Conservation (phyloP, 2,113 vertebrate genomes). For the Eretmochelys imbricata region DNA sequence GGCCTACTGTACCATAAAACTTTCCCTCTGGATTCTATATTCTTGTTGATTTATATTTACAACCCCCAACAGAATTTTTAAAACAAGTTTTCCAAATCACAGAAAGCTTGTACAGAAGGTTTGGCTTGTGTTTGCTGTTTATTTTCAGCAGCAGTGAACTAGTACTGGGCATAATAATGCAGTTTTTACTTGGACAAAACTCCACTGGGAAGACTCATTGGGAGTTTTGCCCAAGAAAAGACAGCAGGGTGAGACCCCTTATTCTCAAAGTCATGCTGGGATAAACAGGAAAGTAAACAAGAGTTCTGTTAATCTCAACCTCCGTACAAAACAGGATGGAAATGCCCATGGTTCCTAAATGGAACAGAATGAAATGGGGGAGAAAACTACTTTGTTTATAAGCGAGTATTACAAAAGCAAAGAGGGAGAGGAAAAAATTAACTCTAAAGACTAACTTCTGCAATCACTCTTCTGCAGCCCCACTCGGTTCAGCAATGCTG, state of each 20-base stretch:
- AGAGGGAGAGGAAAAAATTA: not conserved
- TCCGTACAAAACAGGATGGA: not conserved
- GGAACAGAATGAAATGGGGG: not conserved
- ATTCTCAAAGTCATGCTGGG: not conserved
- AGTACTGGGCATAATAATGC: not conserved
- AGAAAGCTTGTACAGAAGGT: not conserved
- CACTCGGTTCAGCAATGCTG: not conserved
- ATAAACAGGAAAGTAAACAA: not conserved
- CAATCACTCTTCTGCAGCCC: not conserved
- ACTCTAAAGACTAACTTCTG: not conserved
- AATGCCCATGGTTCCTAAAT: not conserved
- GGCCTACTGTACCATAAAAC: not conserved
- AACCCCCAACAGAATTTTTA: not conserved
- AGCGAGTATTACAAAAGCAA: not conserved
- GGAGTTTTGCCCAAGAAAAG: not conserved
- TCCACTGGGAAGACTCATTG: not conserved
- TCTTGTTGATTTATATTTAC: not conserved
- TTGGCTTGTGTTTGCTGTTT: not conserved
- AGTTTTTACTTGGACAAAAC: not conserved
- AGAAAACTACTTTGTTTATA: not conserved
- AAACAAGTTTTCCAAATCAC: not conserved
- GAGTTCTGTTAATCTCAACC: not conserved
- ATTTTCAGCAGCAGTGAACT: not conserved
- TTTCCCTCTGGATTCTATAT: not conserved
- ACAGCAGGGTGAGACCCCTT: not conserved